Evolutionary conservation across 2,113 vertebrate genomes (phyloP).

Genomic region (Theristicus caerulescens): DNA sequence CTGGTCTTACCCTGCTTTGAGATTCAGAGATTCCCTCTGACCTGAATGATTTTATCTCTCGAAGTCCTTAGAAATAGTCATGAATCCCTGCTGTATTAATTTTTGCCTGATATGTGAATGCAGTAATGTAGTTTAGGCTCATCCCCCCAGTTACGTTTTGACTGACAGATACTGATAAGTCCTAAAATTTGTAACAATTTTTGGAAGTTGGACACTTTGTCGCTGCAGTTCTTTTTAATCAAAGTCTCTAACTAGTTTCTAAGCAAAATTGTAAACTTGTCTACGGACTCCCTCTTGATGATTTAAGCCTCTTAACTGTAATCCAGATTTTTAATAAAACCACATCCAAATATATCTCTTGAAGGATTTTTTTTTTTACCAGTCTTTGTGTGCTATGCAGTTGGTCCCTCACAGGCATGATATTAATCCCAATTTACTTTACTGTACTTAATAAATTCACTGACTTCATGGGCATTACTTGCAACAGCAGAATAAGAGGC

Average conservation of each 20-base stretch:
- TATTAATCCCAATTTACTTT: neutral
- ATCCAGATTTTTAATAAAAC: constrained; percentile 14
- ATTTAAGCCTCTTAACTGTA: constrained; percentile 38
- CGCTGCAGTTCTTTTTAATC: neutral
- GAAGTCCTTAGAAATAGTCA: neutral
- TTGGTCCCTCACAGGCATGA: neutral
- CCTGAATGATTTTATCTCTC: neutral
- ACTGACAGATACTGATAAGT: neutral
- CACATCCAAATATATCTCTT: neutral
- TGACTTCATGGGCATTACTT: neutral
- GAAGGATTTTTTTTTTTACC: neutral
- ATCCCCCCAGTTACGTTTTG: neutral
- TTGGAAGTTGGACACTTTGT: neutral
- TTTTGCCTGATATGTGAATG: neutral
- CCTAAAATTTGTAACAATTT: neutral
- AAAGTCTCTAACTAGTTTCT: neutral
- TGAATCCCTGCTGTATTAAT: neutral
- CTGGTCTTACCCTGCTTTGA: neutral
- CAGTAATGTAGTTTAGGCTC: neutral
- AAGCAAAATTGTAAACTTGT: neutral
- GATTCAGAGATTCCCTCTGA: neutral
- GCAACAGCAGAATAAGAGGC: neutral
- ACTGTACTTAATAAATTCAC: neutral
- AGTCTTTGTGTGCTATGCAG: neutral
- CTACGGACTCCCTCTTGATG: neutral